These are phyloP conservation scores for Salvelinus namaycush DNA, from an alignment of 2,113 vertebrate genomes.

Conservation along the genomic window DNA sequence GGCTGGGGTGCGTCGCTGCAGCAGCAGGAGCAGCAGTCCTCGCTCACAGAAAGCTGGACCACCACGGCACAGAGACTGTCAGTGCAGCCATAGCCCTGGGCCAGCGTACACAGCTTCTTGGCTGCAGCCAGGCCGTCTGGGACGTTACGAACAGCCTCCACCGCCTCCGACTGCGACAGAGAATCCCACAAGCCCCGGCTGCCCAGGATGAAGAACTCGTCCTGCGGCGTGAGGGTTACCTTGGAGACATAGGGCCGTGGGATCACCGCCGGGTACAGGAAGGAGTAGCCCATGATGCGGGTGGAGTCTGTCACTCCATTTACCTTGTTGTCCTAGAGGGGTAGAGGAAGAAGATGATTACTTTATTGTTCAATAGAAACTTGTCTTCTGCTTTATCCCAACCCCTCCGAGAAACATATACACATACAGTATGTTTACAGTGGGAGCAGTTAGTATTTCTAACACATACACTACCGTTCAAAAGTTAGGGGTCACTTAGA, in stretches of 20 bases:
- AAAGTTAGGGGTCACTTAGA: no score
- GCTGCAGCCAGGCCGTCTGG: constrained; percentile 89
- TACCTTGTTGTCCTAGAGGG: constrained; percentile 92
- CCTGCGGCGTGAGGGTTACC: constrained; percentile 87
- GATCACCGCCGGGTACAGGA: constrained; percentile 92
- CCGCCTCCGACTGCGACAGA: constrained; percentile 83
- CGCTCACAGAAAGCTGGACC: constrained; percentile 91
- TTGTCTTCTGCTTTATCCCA: neutral
- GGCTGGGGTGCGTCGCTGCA: constrained; percentile 71
- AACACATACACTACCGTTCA: neutral
- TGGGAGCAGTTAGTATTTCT: no score
- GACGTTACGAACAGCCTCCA: constrained; percentile 89
- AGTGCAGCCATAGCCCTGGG: constrained; percentile 93
- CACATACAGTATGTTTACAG: neutral
- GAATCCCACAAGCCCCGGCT: constrained; percentile 94
- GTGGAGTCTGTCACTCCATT: constrained; percentile 97
- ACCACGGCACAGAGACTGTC: constrained; percentile 93
- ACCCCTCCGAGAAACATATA: neutral
- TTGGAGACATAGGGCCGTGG: constrained; percentile 92
- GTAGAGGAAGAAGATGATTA: neutral
- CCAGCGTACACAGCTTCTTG: constrained; percentile 95
- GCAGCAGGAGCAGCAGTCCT: constrained; percentile 97
- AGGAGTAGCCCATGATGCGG: constrained; percentile 95
- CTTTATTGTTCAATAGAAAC: no score
- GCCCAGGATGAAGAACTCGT: constrained; percentile 96